Base-by-base conservation (phyloP, 1,140 invertebrate species). In the Plutomurus gul region DNA sequence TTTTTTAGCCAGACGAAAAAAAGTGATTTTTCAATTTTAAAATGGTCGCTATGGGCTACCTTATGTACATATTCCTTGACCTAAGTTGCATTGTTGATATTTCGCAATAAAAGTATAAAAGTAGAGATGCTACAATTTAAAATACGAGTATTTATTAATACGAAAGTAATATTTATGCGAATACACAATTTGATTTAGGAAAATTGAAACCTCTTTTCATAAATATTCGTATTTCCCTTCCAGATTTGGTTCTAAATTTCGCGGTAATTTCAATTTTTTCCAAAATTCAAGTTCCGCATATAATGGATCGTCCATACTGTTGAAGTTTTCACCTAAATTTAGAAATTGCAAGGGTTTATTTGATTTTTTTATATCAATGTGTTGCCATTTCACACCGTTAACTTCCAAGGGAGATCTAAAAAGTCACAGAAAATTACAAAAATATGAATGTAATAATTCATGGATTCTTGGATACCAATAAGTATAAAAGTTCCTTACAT, bases 181-280 rank as follows among this genome's bases (percentile, higher is more conserved):
- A n/a, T n/a, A n/a, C n/a, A n/a, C n/a, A n/a, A n/a, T n/a, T n/a
- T n/a, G n/a, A n/a, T n/a, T n/a, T n/a, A n/a, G n/a, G n/a, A n/a
- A n/a, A n/a, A n/a, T n/a, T n/a, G n/a, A n/a, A n/a, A n/a, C n/a
- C n/a, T n/a, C n/a, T n/a, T n/a, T n/a, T 18, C 43, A 47, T 20
- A 18, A 18, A 47, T 56, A 13, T n/a, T 36, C 16, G 16, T 65
- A 65, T 2, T 65, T 30, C 36, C 22, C 2, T 33, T 65, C 56
- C 18, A 65, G 36, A 65, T 65, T 16, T n/a, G 56, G 56, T 65
- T 65, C 56, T 65, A 65, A 36, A 36, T 65, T 65, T 65, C 56
- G 30, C n/a, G 25, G 56, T 3, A 65, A 16, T 5, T 65, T 65
- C n/a, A 65, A n/a, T 30, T 25, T 18, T 27, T 36, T 65, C 56